These are phyloP conservation scores for Priocnemis perturbator DNA, from an alignment of 2,888 invertebrate species.

Conservation along the genomic window DNA sequence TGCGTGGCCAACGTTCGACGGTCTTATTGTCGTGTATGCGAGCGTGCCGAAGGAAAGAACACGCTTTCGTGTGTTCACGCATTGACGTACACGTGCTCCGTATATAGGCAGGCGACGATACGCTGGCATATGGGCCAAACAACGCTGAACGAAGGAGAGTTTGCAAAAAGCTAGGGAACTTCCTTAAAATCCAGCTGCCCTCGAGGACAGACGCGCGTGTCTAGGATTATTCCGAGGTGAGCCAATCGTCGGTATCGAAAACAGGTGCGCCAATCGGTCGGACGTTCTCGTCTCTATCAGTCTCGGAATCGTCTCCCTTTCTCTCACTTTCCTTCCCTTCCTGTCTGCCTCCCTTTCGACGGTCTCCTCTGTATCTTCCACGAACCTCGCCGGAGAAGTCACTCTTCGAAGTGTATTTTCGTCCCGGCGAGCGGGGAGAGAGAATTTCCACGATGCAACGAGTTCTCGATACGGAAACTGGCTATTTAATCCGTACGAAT, in stretches of 20 bases:
- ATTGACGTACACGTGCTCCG: conserved; percentile 20
- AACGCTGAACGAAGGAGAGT: conserved; percentile 18
- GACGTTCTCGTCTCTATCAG: too few relatives aligned
- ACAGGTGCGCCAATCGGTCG: conserved; percentile 41
- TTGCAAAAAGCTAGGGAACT: conserved; percentile 29
- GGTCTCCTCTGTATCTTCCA: conserved; percentile 20
- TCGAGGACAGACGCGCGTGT: conserved; percentile 23
- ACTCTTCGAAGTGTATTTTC: too few relatives aligned
- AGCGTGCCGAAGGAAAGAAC: too few relatives aligned
- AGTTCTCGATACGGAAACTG: too few relatives aligned
- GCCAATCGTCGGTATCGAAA: conserved; percentile 28
- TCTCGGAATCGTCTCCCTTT: too few relatives aligned
- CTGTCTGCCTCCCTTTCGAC: not conserved
- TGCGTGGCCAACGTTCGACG: not conserved
- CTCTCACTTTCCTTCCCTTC: conserved; percentile 8
- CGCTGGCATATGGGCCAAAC: conserved; percentile 48
- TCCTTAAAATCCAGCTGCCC: conserved; percentile 31
- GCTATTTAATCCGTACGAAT: too few relatives aligned
- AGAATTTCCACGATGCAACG: too few relatives aligned
- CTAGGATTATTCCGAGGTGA: conserved; percentile 40
- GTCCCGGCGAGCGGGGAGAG: too few relatives aligned
- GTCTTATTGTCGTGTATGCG: too few relatives aligned
- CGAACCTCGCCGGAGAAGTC: too few relatives aligned
- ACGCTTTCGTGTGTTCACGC: too few relatives aligned
- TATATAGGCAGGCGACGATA: conserved; percentile 22